Evolutionary conservation across 1,140 invertebrate genomes (phyloP), one percentile per base, ranked within the genome.

Genomic region (Sycophila sp.): DNA sequence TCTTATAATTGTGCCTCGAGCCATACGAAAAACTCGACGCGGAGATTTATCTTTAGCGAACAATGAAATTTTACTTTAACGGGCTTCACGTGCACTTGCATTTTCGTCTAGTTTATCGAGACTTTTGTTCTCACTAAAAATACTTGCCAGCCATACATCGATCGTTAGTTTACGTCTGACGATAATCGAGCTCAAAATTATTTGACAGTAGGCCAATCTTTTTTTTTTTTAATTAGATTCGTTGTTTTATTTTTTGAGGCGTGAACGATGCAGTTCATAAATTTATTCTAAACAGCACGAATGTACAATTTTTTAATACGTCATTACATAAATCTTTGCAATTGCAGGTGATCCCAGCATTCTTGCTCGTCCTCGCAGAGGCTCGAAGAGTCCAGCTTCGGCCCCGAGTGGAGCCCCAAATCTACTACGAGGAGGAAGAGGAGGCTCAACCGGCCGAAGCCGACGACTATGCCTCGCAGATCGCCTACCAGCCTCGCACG

Each of bases 371-470:
- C 24, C 17, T 82, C 65, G 74, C 75, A 58, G 78, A 81, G 73
- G 76, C 83, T 10, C 75, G 83, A 63, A 82, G 79, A 68, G 80
- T 80, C 17, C 80, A 83, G 49, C 71, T 86, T 17, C 81, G 85
- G 28, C 73, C 80, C 2, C 82, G 83, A 0, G 70, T 82, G 0
- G 38, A 80, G 2, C 78, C 83, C 8, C 83, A 83, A 30, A 71
- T 83, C 0, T 85, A 83, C 56, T 86, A 85, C 60, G 84, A 85
- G 56, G 81, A 85, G 8, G 84, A 86, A 1, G 80, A 81, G 7
- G 77, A 74, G 6, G 80, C 77, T 3, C 70, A 71, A 6, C 78
- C 73, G 0, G 82, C 80, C 8, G 83, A 83, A 5, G 78, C 73
- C 0, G 83, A 83, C 4, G 83, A 83, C 6, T 82, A 81, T 28